phyloP scores from a whole-genome alignment of 2,888 invertebrate species.

The Apantesis nais region DNA sequence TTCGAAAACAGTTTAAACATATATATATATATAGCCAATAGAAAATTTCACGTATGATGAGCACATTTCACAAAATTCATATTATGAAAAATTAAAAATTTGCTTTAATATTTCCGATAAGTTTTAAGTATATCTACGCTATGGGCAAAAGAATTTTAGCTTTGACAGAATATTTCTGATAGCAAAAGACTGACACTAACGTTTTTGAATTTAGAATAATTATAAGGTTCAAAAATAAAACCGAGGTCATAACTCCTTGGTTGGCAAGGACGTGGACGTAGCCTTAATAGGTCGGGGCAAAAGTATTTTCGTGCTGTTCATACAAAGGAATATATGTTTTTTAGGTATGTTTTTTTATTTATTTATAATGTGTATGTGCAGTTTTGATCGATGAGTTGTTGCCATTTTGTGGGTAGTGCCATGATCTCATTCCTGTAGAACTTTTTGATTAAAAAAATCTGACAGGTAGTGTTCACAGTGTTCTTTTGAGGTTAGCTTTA shows the following conservation, averaged over 20 bases:
- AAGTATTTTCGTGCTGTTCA: too few relatives aligned
- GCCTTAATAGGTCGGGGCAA: too few relatives aligned
- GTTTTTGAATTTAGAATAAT: slow-evolving; percentile 13
- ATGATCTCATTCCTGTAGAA: too few relatives aligned
- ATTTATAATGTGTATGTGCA: too few relatives aligned
- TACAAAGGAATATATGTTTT: too few relatives aligned
- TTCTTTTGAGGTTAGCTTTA: too few relatives aligned
- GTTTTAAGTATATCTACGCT: neutral
- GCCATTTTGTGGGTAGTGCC: too few relatives aligned
- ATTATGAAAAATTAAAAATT: neutral
- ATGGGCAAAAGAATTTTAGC: slow-evolving; percentile 1
- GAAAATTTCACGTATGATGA: neutral
- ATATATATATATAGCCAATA: neutral
- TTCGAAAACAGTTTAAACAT: neutral
- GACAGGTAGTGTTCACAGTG: too few relatives aligned
- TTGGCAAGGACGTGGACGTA: neutral
- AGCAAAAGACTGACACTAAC: neutral
- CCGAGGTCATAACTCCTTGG: neutral
- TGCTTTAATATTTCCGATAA: slow-evolving; percentile 3
- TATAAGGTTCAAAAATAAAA: slow-evolving; percentile 1
- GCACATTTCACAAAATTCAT: neutral
- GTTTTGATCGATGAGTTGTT: too few relatives aligned
- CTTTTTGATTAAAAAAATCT: too few relatives aligned
- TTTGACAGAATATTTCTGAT: slow-evolving; percentile 11
- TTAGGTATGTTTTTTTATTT: too few relatives aligned